Evolutionary conservation across 2,113 vertebrate genomes (phyloP).

Genomic region (Lepidothrix coronata): DNA sequence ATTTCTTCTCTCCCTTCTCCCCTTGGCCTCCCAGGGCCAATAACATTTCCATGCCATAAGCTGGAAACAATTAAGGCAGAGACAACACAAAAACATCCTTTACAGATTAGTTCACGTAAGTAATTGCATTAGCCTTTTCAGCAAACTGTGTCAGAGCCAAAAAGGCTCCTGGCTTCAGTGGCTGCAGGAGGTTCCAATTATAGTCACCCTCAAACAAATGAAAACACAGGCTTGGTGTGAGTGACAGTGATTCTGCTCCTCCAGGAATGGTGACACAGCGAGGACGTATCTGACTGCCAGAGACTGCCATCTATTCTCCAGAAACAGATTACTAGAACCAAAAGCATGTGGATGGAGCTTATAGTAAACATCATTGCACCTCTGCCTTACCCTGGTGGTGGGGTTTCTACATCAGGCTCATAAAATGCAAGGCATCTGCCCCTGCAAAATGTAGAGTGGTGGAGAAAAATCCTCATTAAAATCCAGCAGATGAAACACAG

Average conservation of each 20-base stretch:
- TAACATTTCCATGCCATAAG: neutral
- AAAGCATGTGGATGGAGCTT: neutral
- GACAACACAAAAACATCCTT: slow-evolving; percentile 57
- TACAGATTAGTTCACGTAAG: slow-evolving; percentile 26
- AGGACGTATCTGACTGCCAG: neutral
- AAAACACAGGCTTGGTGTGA: neutral
- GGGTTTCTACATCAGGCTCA: neutral
- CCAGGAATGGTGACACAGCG: neutral
- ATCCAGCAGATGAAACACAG: neutral
- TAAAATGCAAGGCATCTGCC: slow-evolving; percentile 14
- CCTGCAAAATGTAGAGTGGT: neutral
- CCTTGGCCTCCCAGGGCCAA: neutral
- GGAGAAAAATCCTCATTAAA: neutral
- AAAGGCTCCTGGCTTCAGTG: slow-evolving; percentile 20
- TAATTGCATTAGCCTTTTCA: neutral
- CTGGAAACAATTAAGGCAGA: slow-evolving; percentile 54
- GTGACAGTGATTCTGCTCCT: neutral
- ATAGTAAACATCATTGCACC: neutral
- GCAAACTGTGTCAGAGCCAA: slow-evolving; percentile 7
- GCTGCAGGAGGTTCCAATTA: slow-evolving; percentile 40
- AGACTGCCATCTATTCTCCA: neutral
- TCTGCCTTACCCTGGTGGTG: neutral
- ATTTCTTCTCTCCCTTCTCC: neutral
- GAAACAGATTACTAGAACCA: neutral
- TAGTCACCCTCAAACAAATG: neutral